Percentiles rank a stretch among this genome's conserved stretches.
Evolutionary conservation across 2,888 invertebrate genomes (phyloP).

Genomic region (Nomada ruficornis): DNA sequence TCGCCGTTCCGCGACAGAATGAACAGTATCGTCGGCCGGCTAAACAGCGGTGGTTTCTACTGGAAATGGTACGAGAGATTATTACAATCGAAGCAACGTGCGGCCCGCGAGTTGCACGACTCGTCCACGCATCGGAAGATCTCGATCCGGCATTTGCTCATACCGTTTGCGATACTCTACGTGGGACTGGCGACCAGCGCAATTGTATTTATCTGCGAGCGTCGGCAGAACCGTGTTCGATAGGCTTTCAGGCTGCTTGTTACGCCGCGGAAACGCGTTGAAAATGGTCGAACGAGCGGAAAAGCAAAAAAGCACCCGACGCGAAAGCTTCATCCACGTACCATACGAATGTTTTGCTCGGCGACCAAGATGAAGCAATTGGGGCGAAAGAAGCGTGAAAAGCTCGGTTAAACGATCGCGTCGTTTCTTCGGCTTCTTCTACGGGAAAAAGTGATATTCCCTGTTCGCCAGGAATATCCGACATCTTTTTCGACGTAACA

Average conservation of each 20-base stretch:
- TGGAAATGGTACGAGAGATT: constrained; percentile 46
- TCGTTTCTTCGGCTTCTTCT: neutral
- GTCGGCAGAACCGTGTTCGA: neutral
- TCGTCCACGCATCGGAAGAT: constrained; percentile 26
- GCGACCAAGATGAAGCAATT: neutral
- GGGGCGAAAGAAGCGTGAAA: neutral
- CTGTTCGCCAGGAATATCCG: no score
- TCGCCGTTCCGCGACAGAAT: constrained; percentile 52
- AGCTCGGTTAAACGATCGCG: neutral
- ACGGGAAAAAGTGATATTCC: neutral
- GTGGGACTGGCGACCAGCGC: constrained; percentile 35
- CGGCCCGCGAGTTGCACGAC: neutral
- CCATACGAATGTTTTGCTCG: constrained; percentile 5
- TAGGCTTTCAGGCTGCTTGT: no score
- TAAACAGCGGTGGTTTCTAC: constrained; percentile 59
- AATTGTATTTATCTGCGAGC: constrained; percentile 48
- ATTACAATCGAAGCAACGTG: neutral
- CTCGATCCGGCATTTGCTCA: constrained; percentile 48
- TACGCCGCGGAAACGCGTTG: neutral
- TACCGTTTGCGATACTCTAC: constrained; percentile 52
- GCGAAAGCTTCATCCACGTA: neutral
- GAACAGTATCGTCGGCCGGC: constrained; percentile 44
- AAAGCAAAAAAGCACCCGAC: neutral
- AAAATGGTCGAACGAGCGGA: neutral
- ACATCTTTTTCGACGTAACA: no score